These are phyloP conservation scores for Taphrorychus bicolor DNA, from an alignment of 2,888 invertebrate species.

Conservation along the genomic window DNA sequence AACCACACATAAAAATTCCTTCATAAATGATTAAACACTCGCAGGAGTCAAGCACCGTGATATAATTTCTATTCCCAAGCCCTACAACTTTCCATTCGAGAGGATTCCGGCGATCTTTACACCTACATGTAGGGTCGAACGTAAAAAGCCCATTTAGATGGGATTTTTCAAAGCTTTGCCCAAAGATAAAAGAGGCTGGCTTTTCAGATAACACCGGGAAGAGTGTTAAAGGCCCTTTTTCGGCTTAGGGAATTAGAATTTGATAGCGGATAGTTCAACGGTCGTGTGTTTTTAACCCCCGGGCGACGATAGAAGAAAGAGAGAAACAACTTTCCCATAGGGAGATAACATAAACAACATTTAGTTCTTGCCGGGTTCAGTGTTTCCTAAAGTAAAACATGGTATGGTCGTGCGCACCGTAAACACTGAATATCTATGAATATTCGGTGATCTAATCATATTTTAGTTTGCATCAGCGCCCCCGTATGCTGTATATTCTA, in stretches of 20 bases:
- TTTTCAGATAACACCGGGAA: constrained; percentile 26
- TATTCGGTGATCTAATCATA: constrained; percentile 23
- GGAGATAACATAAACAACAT: not conserved
- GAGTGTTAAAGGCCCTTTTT: constrained; percentile 26
- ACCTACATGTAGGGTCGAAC: constrained; percentile 19
- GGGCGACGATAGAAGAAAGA: not conserved
- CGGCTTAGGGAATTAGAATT: constrained; percentile 29
- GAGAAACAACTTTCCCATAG: not conserved
- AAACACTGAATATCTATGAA: constrained; percentile 24
- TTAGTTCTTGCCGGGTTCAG: not conserved
- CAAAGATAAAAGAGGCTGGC: constrained; percentile 33
- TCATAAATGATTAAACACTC: not conserved
- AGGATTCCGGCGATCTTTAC: constrained; percentile 8
- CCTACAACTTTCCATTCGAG: constrained; percentile 14
- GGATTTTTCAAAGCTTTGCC: constrained; percentile 32
- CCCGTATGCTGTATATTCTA: constrained; percentile 6
- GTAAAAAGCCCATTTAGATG: constrained; percentile 26
- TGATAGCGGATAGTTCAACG: constrained; percentile 25
- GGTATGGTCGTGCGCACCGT: constrained; percentile 2
- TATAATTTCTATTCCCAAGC: not conserved
- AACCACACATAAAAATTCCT: not conserved
- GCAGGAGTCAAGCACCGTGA: not conserved
- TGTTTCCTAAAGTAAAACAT: not conserved
- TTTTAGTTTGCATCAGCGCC: constrained; percentile 6
- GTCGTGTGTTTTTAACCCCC: not conserved